A percentile compares a stretch with the other conserved stretches of the same genome.
Conservation (phyloP, 2,888 invertebrate species). For the Gibbula magus region DNA sequence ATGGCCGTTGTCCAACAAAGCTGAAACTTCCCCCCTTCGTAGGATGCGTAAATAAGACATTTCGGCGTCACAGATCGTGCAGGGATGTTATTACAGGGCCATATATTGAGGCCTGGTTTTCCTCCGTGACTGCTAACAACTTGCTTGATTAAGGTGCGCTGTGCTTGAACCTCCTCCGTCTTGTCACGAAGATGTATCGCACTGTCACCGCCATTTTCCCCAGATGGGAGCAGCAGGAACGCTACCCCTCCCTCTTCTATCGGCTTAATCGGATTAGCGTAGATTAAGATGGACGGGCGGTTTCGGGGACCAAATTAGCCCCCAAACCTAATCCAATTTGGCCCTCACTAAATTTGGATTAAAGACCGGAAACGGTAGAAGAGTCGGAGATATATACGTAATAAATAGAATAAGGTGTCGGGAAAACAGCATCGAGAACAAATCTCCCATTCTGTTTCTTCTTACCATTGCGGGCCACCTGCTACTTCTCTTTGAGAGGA, state of each 20-base stretch:
- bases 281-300: slow-evolving; percentile 34
- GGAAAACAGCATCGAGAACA: slow-evolving; percentile 5
- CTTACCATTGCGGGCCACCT: slow-evolving; percentile 10
- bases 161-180: slow-evolving; percentile 2
- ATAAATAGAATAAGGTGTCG: slow-evolving; percentile 38
- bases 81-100: neutral
- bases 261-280: slow-evolving; percentile 30
- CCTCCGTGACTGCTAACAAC: slow-evolving; percentile 11
- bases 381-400: slow-evolving; percentile 37
- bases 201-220: slow-evolving; percentile 6
- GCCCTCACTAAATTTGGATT: slow-evolving; percentile 42
- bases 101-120: neutral
- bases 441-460: slow-evolving; percentile 14
- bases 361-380: slow-evolving; percentile 32
- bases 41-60: neutral
- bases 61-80: slow-evolving; percentile 3
- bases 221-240: slow-evolving; percentile 7
- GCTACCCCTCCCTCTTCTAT: slow-evolving; percentile 4
- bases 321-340: slow-evolving; percentile 39
- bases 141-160: neutral
- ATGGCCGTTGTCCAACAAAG: neutral
- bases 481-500: slow-evolving; percentile 12
- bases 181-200: slow-evolving; percentile 14
- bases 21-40: neutral
- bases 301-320: slow-evolving; percentile 31